Evolutionary conservation across 1,140 invertebrate species (phyloP), one percentile per base, ranked within the genome.

Genomic region (Phthorimaea operculella): DNA sequence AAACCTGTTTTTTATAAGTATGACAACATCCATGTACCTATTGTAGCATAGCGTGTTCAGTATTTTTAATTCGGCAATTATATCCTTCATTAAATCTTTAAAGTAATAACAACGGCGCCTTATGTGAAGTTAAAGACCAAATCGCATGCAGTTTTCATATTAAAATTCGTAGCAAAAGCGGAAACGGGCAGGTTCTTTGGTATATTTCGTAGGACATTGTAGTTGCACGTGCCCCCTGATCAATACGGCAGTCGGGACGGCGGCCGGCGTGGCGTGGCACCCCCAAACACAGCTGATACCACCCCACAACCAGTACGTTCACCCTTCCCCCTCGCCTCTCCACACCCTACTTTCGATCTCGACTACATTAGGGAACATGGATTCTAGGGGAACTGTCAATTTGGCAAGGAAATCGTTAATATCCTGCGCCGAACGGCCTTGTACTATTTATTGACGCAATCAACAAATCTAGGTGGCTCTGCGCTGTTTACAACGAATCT

Each of bases 281-380:
- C 79, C 80, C 70, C 52, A 74, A 75, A 79, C 66, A 80, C 81
- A 84, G 81, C 81, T 82, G 81, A 82, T 81, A 64, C 74, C 64
- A 70, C 71, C 66, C 72, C 68, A 65, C 58, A 57, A 54, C 60
- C 61, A 64, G 73, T 72, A 66, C 71, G 66, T 74, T 73, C 71
- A 74, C 76, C 72, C 63, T 68, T 64, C 52, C 54, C 61, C 59
- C 68, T 58, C 60, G 50, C 50, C 52, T 52, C 33, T 45, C 51
- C 59, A 66, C 63, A 67, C 75, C 66, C 59, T 63, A 73, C 70
- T 76, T 74, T 73, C 70, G 62, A 72, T 70, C 63, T 77, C 66
- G 36, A 50, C 68, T 48, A 68, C 63, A 72, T 60, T 60, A 42
- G 55, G 57, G 21, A 28, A 28, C 21, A 28, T 28, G 21, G 21